Evolutionary conservation across 2,888 invertebrate genomes (phyloP).

Genomic region (Meganola albula): DNA sequence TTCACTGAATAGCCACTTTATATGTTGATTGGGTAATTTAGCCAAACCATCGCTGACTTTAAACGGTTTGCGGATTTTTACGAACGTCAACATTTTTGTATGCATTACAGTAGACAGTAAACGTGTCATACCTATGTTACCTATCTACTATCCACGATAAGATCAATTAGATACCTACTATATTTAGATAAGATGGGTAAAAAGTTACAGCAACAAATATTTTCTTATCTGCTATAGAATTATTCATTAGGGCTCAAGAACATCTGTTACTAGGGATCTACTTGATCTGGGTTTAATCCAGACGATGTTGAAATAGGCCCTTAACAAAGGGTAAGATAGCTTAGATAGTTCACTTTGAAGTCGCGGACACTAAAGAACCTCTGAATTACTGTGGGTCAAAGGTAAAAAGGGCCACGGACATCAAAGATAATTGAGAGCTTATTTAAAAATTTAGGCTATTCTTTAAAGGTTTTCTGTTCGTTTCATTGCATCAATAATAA

Average conservation of each 20-base stretch:
- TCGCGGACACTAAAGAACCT: constrained; percentile 44
- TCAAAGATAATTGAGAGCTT: constrained; percentile 63
- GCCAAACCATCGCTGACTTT: constrained; percentile 42
- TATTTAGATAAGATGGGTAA: too few species aligned
- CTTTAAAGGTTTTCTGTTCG: too few species aligned
- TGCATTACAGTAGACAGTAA: too few species aligned
- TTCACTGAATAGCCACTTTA: constrained; percentile 55
- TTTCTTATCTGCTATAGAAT: too few species aligned
- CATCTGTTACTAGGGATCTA: too few species aligned
- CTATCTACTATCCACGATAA: too few species aligned
- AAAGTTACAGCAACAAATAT: too few species aligned
- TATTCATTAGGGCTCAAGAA: constrained; percentile 19
- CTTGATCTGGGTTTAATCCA: constrained; percentile 18
- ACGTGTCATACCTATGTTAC: too few species aligned
- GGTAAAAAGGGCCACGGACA: constrained; percentile 59
- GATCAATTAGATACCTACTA: too few species aligned
- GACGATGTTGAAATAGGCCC: constrained; percentile 24
- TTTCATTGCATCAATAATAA: too few species aligned
- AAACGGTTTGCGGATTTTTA: constrained; percentile 41
- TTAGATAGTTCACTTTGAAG: constrained; percentile 63
- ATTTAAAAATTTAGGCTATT: constrained; percentile 59
- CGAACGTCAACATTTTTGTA: too few species aligned
- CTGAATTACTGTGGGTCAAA: constrained; percentile 56
- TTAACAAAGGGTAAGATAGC: constrained; percentile 39
- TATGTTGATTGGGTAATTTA: constrained; percentile 65